phyloP scores from a whole-genome alignment of 2,888 invertebrate genomes.

The Lasiommata megera region DNA sequence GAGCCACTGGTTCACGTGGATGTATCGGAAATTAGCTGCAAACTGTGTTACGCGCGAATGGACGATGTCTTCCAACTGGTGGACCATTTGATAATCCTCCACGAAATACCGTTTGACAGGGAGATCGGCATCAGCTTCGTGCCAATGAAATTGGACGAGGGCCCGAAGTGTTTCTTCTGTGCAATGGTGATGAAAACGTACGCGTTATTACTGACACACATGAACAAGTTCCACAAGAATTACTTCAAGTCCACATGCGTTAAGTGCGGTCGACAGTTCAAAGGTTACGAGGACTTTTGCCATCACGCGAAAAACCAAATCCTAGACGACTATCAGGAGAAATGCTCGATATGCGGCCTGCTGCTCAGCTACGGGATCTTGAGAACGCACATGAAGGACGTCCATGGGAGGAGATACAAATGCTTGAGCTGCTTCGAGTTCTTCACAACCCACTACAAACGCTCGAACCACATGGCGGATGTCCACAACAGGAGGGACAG shows the following conservation, averaged over 20 bases:
- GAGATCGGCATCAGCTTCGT: conserved; percentile 36
- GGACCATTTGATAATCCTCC: conserved; percentile 38
- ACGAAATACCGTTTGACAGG: conserved; percentile 36
- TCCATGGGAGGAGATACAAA: conserved; percentile 35
- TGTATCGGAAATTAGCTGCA: conserved; percentile 45
- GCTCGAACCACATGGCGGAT: conserved; percentile 34
- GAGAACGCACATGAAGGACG: conserved; percentile 33
- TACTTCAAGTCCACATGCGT: conserved; percentile 43
- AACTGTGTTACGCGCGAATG: conserved; percentile 39
- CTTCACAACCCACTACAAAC: conserved; percentile 35
- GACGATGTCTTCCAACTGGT: conserved; percentile 39
- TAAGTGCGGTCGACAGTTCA: conserved; percentile 58
- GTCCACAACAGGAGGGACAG: conserved; percentile 33
- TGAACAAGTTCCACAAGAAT: conserved; percentile 44
- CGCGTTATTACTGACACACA: conserved; percentile 44
- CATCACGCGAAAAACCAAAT: conserved; percentile 46
- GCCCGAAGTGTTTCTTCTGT: conserved; percentile 48
- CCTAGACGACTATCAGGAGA: conserved; percentile 22
- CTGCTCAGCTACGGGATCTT: conserved; percentile 27
- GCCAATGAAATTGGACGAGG: conserved; percentile 44
- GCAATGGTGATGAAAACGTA: conserved; percentile 45
- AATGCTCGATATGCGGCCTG: conserved; percentile 32
- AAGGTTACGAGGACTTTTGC: conserved; percentile 49
- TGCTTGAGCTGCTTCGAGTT: conserved; percentile 33
- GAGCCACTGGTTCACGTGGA: conserved; percentile 43